phyloP scores from a whole-genome alignment of 2,113 vertebrate species.

The Cygnus atratus region DNA sequence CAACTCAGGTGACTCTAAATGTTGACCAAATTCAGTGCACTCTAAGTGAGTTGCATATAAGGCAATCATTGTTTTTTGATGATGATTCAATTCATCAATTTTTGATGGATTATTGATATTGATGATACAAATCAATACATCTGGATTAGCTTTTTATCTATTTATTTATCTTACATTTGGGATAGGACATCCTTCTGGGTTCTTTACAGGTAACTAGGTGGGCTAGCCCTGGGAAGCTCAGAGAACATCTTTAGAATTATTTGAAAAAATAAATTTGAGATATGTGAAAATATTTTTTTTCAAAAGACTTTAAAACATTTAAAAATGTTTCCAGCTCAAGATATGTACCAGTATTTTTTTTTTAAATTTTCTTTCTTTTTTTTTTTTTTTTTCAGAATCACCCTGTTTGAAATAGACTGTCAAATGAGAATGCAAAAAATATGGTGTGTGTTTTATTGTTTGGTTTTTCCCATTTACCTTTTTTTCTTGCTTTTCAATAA shows the following conservation, averaged over 20 bases:
- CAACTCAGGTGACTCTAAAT: not conserved
- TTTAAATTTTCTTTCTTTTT: not conserved
- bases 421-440: not conserved
- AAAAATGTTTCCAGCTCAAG: not conserved
- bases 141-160: not conserved
- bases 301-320: not conserved
- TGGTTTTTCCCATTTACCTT: not conserved
- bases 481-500: not conserved
- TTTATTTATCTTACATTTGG: not conserved
- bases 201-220: not conserved
- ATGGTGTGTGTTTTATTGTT: accelerated
- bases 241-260: not conserved
- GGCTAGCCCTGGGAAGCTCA: not conserved
- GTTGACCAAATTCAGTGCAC: not conserved
- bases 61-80: not conserved
- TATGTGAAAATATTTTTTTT: not conserved
- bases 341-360: not conserved
- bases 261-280: not conserved
- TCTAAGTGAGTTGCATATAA: not conserved
- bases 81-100: not conserved
- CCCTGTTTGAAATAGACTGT: accelerated
- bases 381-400: not conserved
- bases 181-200: not conserved
- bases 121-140: not conserved
- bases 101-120: not conserved